phyloP scores from a whole-genome alignment of 2,888 invertebrate species.

The Tipula unca region DNA sequence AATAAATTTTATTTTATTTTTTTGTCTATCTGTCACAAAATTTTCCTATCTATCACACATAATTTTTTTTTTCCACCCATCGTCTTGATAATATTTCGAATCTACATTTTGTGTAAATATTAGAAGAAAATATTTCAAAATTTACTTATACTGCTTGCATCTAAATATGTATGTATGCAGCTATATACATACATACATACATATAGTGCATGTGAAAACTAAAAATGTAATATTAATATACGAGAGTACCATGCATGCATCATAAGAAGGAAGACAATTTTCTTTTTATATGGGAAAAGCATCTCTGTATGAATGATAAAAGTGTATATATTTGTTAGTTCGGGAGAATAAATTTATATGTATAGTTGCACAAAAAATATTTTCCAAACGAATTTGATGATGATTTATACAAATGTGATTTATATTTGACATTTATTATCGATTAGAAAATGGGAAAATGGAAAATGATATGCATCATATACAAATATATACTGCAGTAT shows the following conservation, averaged over 20 bases:
- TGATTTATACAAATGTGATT: background rate
- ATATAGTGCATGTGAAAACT: background rate
- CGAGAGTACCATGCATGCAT: background rate
- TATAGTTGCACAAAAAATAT: background rate
- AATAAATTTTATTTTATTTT: background rate
- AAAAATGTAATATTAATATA: background rate
- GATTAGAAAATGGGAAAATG: background rate
- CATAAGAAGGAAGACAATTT: background rate
- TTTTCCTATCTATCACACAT: background rate
- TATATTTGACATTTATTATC: background rate
- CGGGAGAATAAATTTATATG: background rate
- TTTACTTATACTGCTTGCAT: background rate
- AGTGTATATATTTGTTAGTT: background rate
- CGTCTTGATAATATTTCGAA: background rate
- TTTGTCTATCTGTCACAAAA: background rate
- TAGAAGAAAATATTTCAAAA: background rate
- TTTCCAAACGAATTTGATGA: background rate
- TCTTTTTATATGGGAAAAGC: background rate
- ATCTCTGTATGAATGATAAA: background rate
- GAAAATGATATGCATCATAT: background rate
- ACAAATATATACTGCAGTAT: background rate
- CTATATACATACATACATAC: background rate
- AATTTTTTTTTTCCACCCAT: background rate
- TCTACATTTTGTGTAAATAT: background rate
- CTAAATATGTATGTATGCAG: background rate